These are phyloP conservation scores for Pocota personata DNA, from an alignment of 2,888 invertebrate species.

Conservation along the genomic window DNA sequence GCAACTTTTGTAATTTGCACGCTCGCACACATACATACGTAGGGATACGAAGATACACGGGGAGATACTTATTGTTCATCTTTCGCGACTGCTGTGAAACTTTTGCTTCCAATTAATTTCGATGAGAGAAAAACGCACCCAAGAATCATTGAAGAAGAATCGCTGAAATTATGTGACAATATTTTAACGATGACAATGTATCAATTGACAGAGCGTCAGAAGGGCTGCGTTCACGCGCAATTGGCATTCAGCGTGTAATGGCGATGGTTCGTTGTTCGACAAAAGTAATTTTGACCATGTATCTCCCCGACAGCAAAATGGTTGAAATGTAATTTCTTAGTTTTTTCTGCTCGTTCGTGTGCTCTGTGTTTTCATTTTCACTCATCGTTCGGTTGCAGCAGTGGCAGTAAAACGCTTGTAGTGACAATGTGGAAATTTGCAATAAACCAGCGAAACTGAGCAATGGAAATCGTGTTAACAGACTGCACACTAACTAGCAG, in stretches of 20 bases:
- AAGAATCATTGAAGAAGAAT: constrained; percentile 57
- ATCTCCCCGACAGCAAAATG: constrained; percentile 55
- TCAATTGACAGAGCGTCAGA: constrained; percentile 66
- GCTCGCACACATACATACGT: not conserved
- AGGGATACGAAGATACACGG: constrained; percentile 5
- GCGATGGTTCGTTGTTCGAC: constrained; percentile 37
- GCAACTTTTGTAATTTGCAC: constrained; percentile 36
- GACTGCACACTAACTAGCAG: not conserved
- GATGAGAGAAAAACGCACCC: constrained; percentile 11
- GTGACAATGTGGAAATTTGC: constrained; percentile 47
- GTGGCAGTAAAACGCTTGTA: constrained; percentile 38
- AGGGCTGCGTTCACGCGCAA: constrained; percentile 49
- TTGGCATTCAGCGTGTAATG: constrained; percentile 59
- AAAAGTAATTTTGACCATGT: constrained; percentile 75
- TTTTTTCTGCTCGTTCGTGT: constrained; percentile 11
- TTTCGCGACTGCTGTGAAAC: not conserved
- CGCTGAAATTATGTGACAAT: constrained; percentile 76
- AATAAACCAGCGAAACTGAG: not conserved
- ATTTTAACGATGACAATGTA: constrained; percentile 76
- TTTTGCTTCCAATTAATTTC: constrained; percentile 61
- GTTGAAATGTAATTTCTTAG: constrained; percentile 4
- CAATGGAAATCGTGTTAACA: constrained; percentile 36
- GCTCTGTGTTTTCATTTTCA: constrained; percentile 41
- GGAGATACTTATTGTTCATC: too few species aligned
- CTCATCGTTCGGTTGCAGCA: constrained; percentile 38